phyloP scores from a whole-genome alignment of 64 coral and sea anemone species.

The Montipora sp. region DNA sequence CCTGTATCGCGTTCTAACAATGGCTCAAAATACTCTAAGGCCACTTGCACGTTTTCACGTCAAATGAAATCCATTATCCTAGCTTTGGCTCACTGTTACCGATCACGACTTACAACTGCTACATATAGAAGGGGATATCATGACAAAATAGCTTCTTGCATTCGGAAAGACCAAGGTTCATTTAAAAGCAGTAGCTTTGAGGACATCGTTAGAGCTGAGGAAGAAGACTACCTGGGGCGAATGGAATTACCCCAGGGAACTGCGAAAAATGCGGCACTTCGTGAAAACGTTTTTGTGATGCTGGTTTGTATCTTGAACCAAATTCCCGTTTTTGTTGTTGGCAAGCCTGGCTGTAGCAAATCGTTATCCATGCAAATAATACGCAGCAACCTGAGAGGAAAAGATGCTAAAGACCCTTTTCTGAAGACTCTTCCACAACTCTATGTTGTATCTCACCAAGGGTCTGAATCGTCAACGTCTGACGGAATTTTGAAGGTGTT shows the following conservation, averaged over 20 bases:
- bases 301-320: slow-evolving; percentile 74
- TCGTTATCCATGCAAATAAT: slow-evolving; percentile 83
- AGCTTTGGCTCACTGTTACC: slow-evolving; percentile 85
- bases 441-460: slow-evolving; percentile 74
- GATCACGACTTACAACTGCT: slow-evolving; percentile 68
- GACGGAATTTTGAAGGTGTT: slow-evolving; percentile 79
- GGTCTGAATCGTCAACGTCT: slow-evolving; percentile 81
- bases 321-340: slow-evolving; percentile 81
- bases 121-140: slow-evolving; percentile 38
- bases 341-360: slow-evolving; percentile 83
- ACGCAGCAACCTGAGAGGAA: slow-evolving; percentile 72
- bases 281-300: slow-evolving; percentile 85
- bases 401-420: slow-evolving; percentile 67
- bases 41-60: neutral
- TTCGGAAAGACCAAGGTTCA: neutral
- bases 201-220: slow-evolving; percentile 53
- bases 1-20: neutral
- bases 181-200: neutral
- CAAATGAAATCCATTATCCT: slow-evolving; percentile 55
- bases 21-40: neutral
- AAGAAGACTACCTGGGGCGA: slow-evolving; percentile 73
- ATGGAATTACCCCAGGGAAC: slow-evolving; percentile 78
- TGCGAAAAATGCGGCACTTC: slow-evolving; percentile 77
- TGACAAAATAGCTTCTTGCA: slow-evolving; percentile 33
- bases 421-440: slow-evolving; percentile 74